Evolutionary conservation across 2,888 invertebrate species (phyloP).

Genomic region (Homarus gammarus): DNA sequence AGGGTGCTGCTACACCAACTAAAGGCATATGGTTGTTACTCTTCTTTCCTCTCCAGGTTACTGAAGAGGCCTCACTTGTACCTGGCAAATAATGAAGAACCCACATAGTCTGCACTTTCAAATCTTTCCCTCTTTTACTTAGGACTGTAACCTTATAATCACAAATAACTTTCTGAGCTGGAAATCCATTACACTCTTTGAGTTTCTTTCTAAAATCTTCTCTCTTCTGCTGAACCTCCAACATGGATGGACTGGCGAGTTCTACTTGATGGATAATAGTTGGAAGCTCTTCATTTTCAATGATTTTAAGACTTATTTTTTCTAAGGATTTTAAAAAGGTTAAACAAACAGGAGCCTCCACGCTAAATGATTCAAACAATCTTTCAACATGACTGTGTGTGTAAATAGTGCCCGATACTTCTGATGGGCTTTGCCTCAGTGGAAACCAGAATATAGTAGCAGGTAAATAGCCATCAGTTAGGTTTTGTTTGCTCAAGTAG

Average conservation of each 20-base stretch:
- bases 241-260: neutral
- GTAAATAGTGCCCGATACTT: conserved; percentile 38
- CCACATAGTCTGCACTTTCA: neutral
- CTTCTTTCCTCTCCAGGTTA: conserved; percentile 3
- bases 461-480: conserved; percentile 5
- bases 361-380: conserved; percentile 13
- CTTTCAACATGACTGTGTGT: neutral
- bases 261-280: neutral
- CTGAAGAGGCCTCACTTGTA: neutral
- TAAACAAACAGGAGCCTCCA: conserved; percentile 34
- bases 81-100: conserved; percentile 41
- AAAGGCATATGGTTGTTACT: conserved; percentile 16
- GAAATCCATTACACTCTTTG: conserved; percentile 28
- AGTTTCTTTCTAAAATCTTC: neutral
- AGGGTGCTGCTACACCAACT: conserved; percentile 30
- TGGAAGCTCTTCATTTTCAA: neutral
- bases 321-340: conserved; percentile 52
- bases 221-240: conserved; percentile 3
- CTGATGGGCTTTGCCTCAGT: conserved; percentile 31
- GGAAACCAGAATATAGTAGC: conserved; percentile 55
- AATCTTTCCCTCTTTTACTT: neutral
- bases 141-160: conserved; percentile 18
- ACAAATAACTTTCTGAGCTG: neutral
- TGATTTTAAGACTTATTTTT: conserved; percentile 6
- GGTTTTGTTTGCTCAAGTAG: conserved; percentile 14